phyloP scores from a whole-genome alignment of 1,140 invertebrate genomes.

The Drosophila sproati region DNA sequence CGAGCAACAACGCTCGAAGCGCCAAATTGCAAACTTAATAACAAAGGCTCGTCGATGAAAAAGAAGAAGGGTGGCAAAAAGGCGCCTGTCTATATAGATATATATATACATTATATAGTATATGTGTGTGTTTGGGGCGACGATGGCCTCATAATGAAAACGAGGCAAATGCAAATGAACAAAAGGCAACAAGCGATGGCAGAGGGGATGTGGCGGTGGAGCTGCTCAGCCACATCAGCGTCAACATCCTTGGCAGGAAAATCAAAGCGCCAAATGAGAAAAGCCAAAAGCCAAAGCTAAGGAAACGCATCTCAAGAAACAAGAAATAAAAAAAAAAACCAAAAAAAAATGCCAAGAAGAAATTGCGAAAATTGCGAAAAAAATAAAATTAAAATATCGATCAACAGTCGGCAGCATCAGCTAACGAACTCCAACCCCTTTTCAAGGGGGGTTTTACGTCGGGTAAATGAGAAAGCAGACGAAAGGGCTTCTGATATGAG shows the following conservation, averaged over 20 bases:
- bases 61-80: slow-evolving; percentile 8
- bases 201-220: slow-evolving; percentile 25
- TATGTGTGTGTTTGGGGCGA: slow-evolving; percentile 21
- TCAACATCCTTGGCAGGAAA: slow-evolving; percentile 68
- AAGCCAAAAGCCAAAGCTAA: slow-evolving; percentile 62
- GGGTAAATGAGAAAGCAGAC: slow-evolving; percentile 56
- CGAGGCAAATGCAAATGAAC: slow-evolving; percentile 77
- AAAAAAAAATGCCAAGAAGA: slow-evolving; percentile 24
- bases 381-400: slow-evolving; percentile 83
- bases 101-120: slow-evolving; percentile 16
- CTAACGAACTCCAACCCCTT: slow-evolving; percentile 80
- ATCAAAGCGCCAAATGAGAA: slow-evolving; percentile 72
- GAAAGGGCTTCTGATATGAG: slow-evolving; percentile 59
- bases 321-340: not conserved
- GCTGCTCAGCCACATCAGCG: slow-evolving; percentile 40
- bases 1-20: slow-evolving; percentile 27
- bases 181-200: slow-evolving; percentile 58
- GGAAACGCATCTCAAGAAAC: slow-evolving; percentile 58
- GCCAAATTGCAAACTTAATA: slow-evolving; percentile 69
- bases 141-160: slow-evolving; percentile 71
- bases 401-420: slow-evolving; percentile 63
- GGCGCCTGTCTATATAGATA: slow-evolving; percentile 9
- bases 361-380: slow-evolving; percentile 60
- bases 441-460: not conserved
- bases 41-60: slow-evolving; percentile 39